Base-by-base conservation (phyloP, 2,113 vertebrate genomes). In the Spilogale gracilis region DNA sequence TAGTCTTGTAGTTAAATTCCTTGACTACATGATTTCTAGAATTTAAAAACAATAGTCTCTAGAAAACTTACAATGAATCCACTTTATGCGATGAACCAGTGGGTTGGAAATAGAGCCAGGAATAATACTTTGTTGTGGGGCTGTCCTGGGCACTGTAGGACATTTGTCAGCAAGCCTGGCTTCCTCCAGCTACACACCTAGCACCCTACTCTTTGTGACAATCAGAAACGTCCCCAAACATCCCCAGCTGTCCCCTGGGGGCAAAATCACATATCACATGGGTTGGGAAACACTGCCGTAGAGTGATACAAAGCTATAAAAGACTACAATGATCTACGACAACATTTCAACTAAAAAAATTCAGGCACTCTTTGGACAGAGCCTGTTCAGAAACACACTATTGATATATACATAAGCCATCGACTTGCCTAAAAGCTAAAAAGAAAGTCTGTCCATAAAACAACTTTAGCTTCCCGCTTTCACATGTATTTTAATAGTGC, bases 1-100 rank as follows among this genome's bases (percentile, higher is more conserved):
- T 2, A 88, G 67, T 87, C 96, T 97, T 97, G 54, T 2, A 94
- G 65, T 69, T 69, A 74, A 91, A 87, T 38, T 76, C 32, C 14
- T 21, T 81, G 88, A 52, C 23, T 65, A 0, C 50, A 54, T 65
- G 61, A 67, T 61, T 58, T 76, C 87, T 79, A 14, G 83, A 48
- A 71, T 94, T 93, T 84, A 65, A 94, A 80, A 89, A 71, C 17
- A 18, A 80, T 12, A 91, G 50, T 13, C 27, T 91, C 56, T 78
- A 30, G 74, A 88, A 92, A 56, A 2, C 3, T 78, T 67, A 9
- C 9, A 61, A 4, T 27, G 58, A 84, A 45, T 94, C 9, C 27
- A 27, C 25, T 74, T 14, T 43, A 32, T 54, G 71, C 21, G 45
- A 71, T 83, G 38, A 67, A 20, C 32, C 3, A 5, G 45, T 52